Base-by-base conservation (phyloP, 1,140 invertebrate species). In the Drosophila simulans region DNA sequence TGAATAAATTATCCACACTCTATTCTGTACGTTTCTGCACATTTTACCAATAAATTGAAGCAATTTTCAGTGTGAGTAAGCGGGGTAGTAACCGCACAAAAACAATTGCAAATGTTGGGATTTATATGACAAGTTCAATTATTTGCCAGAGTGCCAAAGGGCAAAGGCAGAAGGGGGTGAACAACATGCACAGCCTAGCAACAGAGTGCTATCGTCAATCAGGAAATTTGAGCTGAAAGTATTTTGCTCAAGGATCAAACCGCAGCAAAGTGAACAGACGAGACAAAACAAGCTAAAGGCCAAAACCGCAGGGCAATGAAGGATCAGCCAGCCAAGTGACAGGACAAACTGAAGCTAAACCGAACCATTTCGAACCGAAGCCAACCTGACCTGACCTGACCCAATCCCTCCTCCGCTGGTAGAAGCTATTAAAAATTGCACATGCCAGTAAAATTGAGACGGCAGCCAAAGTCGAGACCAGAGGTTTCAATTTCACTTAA, bases 401-500 rank as follows among this genome's bases (percentile, higher is more conserved):
- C 58, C 57, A 42, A 46, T 15, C 40, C 8, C 25, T 39, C 12
- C 13, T 48, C 13, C 25, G n/a, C 39, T 53, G 52, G 49, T 25
- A 35, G 27, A 39, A 53, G 69, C 84, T 89, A 86, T 86, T 88
- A 89, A 89, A 89, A 89, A 89, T 63, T 80, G 84, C 80, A 89
- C 79, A 86, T 88, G 75, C 75, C 83, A 85, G 66, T 40, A 53
- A 75, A 83, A 86, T 86, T 78, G 84, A 88, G 75, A 88, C 79
- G 70, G 69, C 64, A 69, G 77, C 57, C 59, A 57, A 77, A 82
- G 79, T 69, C 56, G 70, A 77, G 62, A 79, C 55, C 76, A 68
- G 64, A 70, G 64, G 77, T 89, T 86, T 86, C 84, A 86, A 86
- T 86, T 86, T 88, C 83, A 83, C 75, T 88, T 86, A 88, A 88